Base-by-base conservation (phyloP, 1,140 invertebrate species). In the Notospermus geniculatus region DNA sequence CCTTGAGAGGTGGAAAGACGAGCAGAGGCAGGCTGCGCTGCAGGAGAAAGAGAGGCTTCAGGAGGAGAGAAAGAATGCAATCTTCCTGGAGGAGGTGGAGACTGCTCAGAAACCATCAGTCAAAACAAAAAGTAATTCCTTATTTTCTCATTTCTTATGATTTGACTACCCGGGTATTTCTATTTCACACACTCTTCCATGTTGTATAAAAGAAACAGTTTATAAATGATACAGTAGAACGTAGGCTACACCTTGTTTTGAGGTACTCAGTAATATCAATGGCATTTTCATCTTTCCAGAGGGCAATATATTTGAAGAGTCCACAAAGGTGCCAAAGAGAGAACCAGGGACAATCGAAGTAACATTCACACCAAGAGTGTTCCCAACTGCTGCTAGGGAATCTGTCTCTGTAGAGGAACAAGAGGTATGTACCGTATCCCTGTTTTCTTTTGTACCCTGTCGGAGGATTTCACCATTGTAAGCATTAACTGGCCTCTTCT, bases 381-480 rank as follows among this genome's bases (percentile, higher is more conserved):
- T 94, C 77, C 89, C 90, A 2, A 93, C 92, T 13, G 91, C 92
- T 1, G 87, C 86, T 23, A 82, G 92, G 73, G 91, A 94, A 78
- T 93, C 91, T 5, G 83, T 83, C 61, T 83, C 84, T 17, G 73
- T 80, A 1, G 86, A 90, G 71, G 92, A 94, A 81, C 84, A 90
- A 71, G 87, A 89, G 77, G 88, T 86, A 79, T 58, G 56, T 29
- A 36, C n/a, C 45, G 39, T 22, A 15, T 32, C n/a, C n/a, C n/a
- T n/a, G 39, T 41, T 23, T n/a, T n/a, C n/a, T n/a, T n/a, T n/a
- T 43, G 39, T n/a, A n/a, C 11, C 11, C 11, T 43, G 11, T 13
- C 52, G 23, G 23, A 22, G 11, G 13, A 27, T 11, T 11, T 54
- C 22, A 22, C 23, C 11, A 13, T 13, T 54, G 52, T 22, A 13